Base-by-base conservation (phyloP, 2,113 vertebrate genomes). In the Vicugna pacos region DNA sequence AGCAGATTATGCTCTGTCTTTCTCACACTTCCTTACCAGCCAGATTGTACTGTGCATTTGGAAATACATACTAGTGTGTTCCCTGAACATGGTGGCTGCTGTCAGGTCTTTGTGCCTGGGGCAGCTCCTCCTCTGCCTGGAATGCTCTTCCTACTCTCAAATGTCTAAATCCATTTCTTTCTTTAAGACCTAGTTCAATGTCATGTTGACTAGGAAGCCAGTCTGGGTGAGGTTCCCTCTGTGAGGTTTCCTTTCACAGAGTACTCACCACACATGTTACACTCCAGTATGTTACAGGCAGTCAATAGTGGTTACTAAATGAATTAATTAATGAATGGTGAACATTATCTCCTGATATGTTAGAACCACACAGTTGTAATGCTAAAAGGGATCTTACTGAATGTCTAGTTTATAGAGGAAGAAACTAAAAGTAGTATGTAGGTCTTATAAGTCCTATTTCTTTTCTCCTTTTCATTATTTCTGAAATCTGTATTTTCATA, bases 401-500 rank as follows among this genome's bases (percentile, higher is more conserved):
- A 65, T 76, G 24, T 60, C 6, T 64, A 72, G 11, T 76, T 77
- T 89, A 89, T 22, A 79, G 52, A 81, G 16, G 19, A 54, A 79
- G 42, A 89, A 94, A 76, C 13, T 52, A 83, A 95, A 91, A 56
- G 30, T 62, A 56, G 32, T 81, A 84, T 38, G 15, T 52, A 72
- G 32, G 54, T 54, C 13, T 91, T 6, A 15, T 3, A 13, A 42
- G 20, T 50, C 38, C 30, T 82, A 70, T 14, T 79, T 62, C 48
- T 92, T 79, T 80, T 60, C 58, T 76, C 26, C 48, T 81, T 87
- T 88, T 60, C 4, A 42, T 58, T 24, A 50, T 84, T 94, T 89
- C 52, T 84, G 22, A 96, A 93, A 91, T 91, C 54, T 35, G 20
- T 38, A 82, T 88, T 87, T 90, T 48, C 28, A 42, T 92, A 67